Evolutionary conservation across 2,797 vertebrate genomes (phyloP).

Genomic region (Syndactyla subalaris): DNA sequence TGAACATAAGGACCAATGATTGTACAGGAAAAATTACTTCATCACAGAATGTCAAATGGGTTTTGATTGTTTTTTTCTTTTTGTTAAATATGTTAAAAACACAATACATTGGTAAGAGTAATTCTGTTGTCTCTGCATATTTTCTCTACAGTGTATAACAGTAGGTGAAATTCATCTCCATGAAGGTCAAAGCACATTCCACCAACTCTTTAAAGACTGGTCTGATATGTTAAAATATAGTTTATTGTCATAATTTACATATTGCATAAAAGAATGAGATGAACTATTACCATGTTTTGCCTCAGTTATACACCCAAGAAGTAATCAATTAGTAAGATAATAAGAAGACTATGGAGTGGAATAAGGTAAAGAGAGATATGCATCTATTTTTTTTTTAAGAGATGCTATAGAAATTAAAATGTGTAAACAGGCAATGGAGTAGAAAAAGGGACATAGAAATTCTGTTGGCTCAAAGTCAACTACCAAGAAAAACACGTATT

Average conservation of each 20-base stretch:
- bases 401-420: constrained; percentile 18
- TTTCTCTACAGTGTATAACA: neutral
- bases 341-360: constrained; percentile 48
- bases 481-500: neutral
- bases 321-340: constrained; percentile 58
- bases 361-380: neutral
- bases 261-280: neutral
- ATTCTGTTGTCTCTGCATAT: neutral
- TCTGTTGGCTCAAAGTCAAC: neutral
- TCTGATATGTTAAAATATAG: neutral
- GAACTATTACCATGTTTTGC: neutral
- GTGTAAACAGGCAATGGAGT: neutral
- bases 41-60: neutral
- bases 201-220: neutral
- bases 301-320: constrained; percentile 34
- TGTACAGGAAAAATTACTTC: neutral
- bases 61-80: neutral
- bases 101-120: neutral
- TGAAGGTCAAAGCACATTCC: neutral
- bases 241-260: constrained; percentile 31
- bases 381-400: constrained; percentile 12
- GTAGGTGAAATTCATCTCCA: neutral
- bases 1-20: neutral
- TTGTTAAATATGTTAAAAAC: neutral
- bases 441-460: neutral